phyloP scores from a whole-genome alignment of 2,113 vertebrate genomes.

The Myanophis thanlyinensis region DNA sequence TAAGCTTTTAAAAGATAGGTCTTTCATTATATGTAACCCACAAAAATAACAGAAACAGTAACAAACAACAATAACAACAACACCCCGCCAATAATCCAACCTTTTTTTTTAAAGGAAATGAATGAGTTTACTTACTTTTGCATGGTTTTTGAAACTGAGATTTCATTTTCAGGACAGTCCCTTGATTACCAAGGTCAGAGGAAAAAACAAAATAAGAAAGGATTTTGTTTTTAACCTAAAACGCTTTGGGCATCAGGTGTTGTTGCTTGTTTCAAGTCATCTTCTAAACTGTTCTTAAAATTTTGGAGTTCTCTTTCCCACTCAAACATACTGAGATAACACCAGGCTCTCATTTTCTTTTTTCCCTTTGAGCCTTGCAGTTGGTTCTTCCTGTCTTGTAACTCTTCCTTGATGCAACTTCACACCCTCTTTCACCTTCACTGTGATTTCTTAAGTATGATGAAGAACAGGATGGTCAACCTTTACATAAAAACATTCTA shows the following conservation, averaged over 20 bases:
- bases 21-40: background rate
- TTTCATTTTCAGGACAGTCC: background rate
- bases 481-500: background rate
- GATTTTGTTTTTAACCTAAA: background rate
- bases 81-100: too few species aligned
- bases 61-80: background rate
- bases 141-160: background rate
- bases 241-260: background rate
- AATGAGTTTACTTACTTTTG: background rate
- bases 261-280: background rate
- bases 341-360: background rate
- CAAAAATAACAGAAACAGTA: background rate
- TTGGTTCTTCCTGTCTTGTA: background rate
- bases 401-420: background rate
- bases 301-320: background rate
- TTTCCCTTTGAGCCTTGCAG: background rate
- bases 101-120: background rate
- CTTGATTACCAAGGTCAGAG: background rate
- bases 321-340: background rate
- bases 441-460: background rate
- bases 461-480: background rate
- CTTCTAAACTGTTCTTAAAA: background rate
- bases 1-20: background rate
- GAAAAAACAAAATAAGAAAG: background rate
- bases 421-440: background rate